Base-by-base conservation (phyloP, 2,113 vertebrate species). In the Clarias magur region DNA sequence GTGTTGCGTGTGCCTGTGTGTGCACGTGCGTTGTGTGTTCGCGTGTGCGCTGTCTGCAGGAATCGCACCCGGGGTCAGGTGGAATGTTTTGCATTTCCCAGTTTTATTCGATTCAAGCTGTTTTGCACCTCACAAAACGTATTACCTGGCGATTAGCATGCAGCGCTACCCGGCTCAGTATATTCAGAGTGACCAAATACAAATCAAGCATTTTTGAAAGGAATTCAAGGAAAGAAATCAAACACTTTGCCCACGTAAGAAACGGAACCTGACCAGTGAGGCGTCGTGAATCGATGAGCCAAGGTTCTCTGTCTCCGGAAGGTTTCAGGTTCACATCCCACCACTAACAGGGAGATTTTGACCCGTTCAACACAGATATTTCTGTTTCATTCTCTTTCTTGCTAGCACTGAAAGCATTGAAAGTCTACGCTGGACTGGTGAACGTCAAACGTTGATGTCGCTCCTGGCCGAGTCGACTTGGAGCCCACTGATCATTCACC, bases 61-160 rank as follows among this genome's bases (percentile, higher is more conserved):
- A 63, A n/a, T n/a, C 30, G 10, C 42, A 12, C 16, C 60, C 25
- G 72, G 72, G 86, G 87, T 91, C 70, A 84, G 89, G 80, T 86
- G 90, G 86, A 90, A 82, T 89, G 70, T 88, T 19, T 85, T 68
- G 81, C 62, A 88, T 86, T 86, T 85, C 83, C 79, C 48, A 87
- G 85, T 75, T 92, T 90, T 92, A 92, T 90, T 90, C 88, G 91
- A 89, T 92, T 82, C 86, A 48, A 8, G 38, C 5, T 23, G 86
- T 85, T 87, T 91, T 30, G 80, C 7, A 48, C 80, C 80, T 72
- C 83, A 88, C 84, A 56, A 48, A 48, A 85, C 89, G 85, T 83
- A 65, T 75, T 89, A 57, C 80, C 80, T 80, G 85, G 85, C 68
- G 30, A 65, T 70, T 83, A 86, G 56, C 84, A 88, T 85, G 70